Evolutionary conservation across 2,113 vertebrate species (phyloP).

Genomic region (Bucco capensis): DNA sequence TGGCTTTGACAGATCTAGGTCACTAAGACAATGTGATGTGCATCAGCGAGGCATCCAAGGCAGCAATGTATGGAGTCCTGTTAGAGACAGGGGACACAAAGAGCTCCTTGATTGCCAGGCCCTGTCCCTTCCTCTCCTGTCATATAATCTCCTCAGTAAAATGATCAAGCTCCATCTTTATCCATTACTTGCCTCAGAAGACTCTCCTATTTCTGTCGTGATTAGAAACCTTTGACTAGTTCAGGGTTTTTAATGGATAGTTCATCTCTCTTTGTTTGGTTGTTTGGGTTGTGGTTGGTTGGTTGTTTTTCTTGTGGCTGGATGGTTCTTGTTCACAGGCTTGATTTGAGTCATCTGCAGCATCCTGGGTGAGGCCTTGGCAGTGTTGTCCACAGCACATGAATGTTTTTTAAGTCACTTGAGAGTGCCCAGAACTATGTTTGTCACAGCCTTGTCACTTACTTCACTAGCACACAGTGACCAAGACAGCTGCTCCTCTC

Average conservation of each 20-base stretch:
- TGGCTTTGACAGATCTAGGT: constrained; percentile 37
- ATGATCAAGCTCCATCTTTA: neutral
- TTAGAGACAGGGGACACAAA: neutral
- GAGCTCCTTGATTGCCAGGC: neutral
- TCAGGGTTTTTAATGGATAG: neutral
- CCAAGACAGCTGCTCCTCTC: neutral
- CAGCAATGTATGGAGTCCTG: neutral
- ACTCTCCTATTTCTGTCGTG: neutral
- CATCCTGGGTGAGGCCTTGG: neutral
- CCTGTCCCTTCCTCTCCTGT: neutral
- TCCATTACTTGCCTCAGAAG: neutral
- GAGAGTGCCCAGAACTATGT: neutral
- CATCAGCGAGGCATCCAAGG: neutral
- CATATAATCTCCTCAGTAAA: neutral
- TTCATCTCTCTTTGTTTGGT: neutral
- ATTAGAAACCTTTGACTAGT: neutral
- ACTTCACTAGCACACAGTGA: neutral
- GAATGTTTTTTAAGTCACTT: neutral
- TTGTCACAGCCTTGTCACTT: neutral
- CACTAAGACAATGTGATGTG: constrained; percentile 15
- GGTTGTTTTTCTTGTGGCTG: neutral
- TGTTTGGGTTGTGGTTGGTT: neutral
- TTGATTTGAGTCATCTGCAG: neutral
- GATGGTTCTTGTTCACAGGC: neutral
- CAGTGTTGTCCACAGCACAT: neutral